Conservation (phyloP, 2,113 vertebrate species). For the Rhinichthys klamathensis region DNA sequence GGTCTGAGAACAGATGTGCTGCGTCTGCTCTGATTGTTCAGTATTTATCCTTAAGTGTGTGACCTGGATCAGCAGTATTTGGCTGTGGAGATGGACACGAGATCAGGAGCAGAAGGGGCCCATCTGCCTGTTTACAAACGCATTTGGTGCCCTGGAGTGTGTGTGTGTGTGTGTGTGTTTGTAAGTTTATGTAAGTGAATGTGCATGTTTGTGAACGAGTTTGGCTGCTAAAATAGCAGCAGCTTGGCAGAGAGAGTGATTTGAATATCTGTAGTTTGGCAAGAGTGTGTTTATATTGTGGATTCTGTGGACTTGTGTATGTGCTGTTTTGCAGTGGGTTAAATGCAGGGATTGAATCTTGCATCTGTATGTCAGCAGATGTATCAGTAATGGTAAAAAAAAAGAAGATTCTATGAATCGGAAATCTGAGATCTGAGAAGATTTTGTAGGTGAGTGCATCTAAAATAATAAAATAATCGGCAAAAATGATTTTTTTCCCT, state of each 20-base stretch:
- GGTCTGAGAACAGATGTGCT: constrained; percentile 20
- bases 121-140: constrained; percentile 45
- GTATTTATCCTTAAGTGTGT: constrained; percentile 26
- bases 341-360: background rate
- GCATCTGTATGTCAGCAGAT: background rate
- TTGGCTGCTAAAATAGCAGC: constrained; percentile 42
- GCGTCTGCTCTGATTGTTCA: background rate
- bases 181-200: constrained; percentile 30
- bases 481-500: no score
- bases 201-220: constrained; percentile 29
- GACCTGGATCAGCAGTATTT: constrained; percentile 33
- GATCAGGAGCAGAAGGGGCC: constrained; percentile 14
- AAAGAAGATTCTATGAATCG: no score
- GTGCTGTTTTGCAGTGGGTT: background rate
- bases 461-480: no score
- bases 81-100: constrained; percentile 32
- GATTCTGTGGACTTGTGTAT: background rate
- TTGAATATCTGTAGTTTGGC: constrained; percentile 24
- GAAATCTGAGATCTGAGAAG: no score
- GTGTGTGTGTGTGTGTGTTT: constrained; percentile 43
- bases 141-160: constrained; percentile 27
- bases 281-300: constrained; percentile 25
- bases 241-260: constrained; percentile 35
- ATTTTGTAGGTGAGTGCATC: no score
- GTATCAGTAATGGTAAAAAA: background rate